Evolutionary conservation across 2,797 vertebrate genomes (phyloP).

Genomic region (Anas capensis): DNA sequence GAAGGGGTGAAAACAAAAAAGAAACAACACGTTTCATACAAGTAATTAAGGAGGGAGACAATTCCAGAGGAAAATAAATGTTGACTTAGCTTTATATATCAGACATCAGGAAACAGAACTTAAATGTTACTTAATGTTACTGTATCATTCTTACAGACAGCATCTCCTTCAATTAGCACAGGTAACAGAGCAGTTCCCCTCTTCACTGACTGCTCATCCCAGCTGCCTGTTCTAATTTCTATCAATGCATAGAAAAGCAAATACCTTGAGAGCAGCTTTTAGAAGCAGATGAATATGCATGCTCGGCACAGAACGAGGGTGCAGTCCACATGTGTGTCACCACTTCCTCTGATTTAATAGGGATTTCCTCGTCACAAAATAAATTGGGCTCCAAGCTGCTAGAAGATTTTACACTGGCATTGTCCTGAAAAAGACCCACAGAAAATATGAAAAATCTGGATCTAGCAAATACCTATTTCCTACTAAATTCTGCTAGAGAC

Average conservation of each 20-base stretch:
- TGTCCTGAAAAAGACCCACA: slow-evolving; percentile 84
- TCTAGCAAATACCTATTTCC: neutral
- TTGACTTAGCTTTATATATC: rapidly evolving
- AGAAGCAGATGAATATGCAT: slow-evolving; percentile 97
- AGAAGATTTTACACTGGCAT: slow-evolving; percentile 94
- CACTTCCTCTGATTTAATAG: slow-evolving; percentile 97
- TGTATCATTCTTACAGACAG: neutral
- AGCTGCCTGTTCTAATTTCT: neutral
- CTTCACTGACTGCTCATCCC: neutral
- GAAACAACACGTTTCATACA: neutral
- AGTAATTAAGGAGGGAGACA: neutral
- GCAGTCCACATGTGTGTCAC: slow-evolving; percentile 98
- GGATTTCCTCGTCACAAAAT: slow-evolving; percentile 98
- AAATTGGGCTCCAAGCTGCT: slow-evolving; percentile 87
- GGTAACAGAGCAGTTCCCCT: neutral
- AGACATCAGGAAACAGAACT: neutral
- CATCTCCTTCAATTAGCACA: neutral
- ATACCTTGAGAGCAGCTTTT: slow-evolving; percentile 96
- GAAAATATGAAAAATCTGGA: neutral
- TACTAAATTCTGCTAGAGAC: neutral
- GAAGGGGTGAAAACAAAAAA: neutral
- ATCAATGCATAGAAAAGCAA: neutral
- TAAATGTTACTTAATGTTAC: neutral
- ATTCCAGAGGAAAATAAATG: neutral
- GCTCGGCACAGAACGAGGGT: slow-evolving; percentile 95